A percentile compares a stretch with the other conserved stretches of the same genome.
Conservation (phyloP, 2,888 invertebrate genomes). For the Ferdinandea cuprea region DNA sequence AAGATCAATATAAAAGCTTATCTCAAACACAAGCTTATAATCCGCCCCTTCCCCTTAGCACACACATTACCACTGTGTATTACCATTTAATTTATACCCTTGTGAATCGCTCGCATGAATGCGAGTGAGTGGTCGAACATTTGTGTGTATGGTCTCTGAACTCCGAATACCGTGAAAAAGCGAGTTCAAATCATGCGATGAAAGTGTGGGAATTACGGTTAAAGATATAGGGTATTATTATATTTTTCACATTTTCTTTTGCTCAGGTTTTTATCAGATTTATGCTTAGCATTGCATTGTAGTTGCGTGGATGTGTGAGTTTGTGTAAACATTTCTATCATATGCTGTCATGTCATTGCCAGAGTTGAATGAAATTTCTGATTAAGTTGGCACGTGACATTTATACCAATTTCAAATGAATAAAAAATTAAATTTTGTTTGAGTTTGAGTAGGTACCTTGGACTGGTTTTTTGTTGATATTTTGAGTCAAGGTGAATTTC, state of each 20-base stretch:
- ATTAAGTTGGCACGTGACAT: slow-evolving; percentile 51
- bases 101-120: slow-evolving; percentile 54
- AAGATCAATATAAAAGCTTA: slow-evolving; percentile 9
- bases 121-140: slow-evolving; percentile 50
- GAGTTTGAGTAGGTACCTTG: slow-evolving; percentile 12
- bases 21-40: slow-evolving; percentile 37
- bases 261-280: slow-evolving; percentile 37
- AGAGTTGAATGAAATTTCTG: slow-evolving; percentile 35
- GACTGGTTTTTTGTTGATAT: background rate
- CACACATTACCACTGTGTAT: background rate
- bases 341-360: slow-evolving; percentile 33
- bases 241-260: slow-evolving; percentile 42
- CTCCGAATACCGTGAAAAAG: slow-evolving; percentile 69
- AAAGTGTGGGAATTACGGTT: slow-evolving; percentile 72
- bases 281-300: slow-evolving; percentile 1
- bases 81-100: too few species aligned
- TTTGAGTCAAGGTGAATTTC: slow-evolving; percentile 2
- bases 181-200: slow-evolving; percentile 68
- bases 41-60: background rate
- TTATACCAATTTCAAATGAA: slow-evolving; percentile 56
- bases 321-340: background rate
- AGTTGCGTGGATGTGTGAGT: slow-evolving; percentile 5
- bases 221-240: too few species aligned
- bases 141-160: slow-evolving; percentile 14
- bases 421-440: background rate